Base-by-base conservation (phyloP, 2,888 invertebrate species). In the Caenorhabditis sp. region DNA sequence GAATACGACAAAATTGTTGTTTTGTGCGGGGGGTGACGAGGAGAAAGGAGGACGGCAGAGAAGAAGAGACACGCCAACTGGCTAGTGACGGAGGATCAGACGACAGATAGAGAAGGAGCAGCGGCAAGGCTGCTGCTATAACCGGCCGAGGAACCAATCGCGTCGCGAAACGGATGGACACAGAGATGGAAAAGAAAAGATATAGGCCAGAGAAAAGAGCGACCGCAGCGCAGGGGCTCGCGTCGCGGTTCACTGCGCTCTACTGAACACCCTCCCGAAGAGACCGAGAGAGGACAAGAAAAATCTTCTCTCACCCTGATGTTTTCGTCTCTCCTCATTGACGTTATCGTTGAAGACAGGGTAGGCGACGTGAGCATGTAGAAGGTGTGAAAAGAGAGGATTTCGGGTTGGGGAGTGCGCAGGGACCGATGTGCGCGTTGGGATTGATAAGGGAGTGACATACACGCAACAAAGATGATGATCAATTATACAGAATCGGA, bases 241-340 rank as follows among this genome's bases (percentile, higher is more conserved):
- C 74, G 74, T 66, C 61, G 74, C 74, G 74, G 74, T 68, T 68
- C 74, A 74, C 66, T 74, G 74, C 74, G 66, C 74, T 74, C 58
- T 63, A 72, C 56, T 63, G 72, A 63, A 72, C 63, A 72, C 56
- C 41, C 45, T 52, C 48, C 27, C 41, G 43, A 43, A 20, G 65
- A 65, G 71, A 72, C 56, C 46, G 55, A 62, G 62, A 55, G 71
- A 71, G 46, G 53, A 50, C 17, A 63, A 63, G 59, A 55, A 63
- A 53, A 20, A 17, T 32, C 20, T 53, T 45, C 55, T 50, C 68
- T 59, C 22, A 24, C 52, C 43, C 48, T 20, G 35, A 43, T 68
- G 68, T 68, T 68, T 68, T 68, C 48, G 52, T 65, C 35, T 35
- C 32, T 35, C 50, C 8, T 15, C 13, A 41, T 43, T 41, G 58